Evolutionary conservation across 2,888 invertebrate species (phyloP), one percentile per base, ranked within the genome.

Genomic region (Agonum fuliginosum): DNA sequence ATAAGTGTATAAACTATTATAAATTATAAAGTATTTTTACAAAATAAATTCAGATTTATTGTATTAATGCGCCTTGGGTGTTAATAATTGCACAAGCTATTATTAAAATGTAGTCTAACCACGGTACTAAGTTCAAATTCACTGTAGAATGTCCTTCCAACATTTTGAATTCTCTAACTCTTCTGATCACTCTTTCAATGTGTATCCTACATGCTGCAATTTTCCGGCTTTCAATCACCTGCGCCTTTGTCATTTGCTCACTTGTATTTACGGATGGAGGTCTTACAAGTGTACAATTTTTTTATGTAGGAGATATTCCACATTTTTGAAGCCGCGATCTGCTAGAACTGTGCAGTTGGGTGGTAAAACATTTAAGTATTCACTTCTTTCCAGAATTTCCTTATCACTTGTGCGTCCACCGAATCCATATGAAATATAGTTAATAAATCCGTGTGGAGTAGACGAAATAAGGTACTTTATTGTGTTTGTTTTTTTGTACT

Each of bases 391-490:
- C 0, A 81, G 62, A 8, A 81, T 37, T n/a, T 77, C 6, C 17
- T 34, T 30, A 75, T 80, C 79, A 41, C 51, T 62, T 65, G 62
- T 62, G 69, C 79, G 27, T n/a, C 79, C 80, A 8, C 80, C 80
- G 78, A 46, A 80, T 20, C 80, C 80, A 12, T 2, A 22, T 22
- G 80, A 80, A 48, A 80, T 78, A 76, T 70, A 80, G 71, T 79
- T 80, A 4, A 80, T 73, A 12, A 80, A 71, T n/a, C 79, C 76
- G 77, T 80, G 74, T 30, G 79, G 82, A 5, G 82, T 81, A 14
- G 46, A 79, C 14, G 80, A 81, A 22, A 83, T 79, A 34, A 84
- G 78, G 79, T 83, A 84, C 78, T 85, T 85, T 10, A 83, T 54
- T 10, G n/a, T n/a, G n/a, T n/a, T n/a, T n/a, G n/a, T n/a, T n/a